Base-by-base conservation (phyloP, 2,888 invertebrate genomes). In the Euplexia lucipara region DNA sequence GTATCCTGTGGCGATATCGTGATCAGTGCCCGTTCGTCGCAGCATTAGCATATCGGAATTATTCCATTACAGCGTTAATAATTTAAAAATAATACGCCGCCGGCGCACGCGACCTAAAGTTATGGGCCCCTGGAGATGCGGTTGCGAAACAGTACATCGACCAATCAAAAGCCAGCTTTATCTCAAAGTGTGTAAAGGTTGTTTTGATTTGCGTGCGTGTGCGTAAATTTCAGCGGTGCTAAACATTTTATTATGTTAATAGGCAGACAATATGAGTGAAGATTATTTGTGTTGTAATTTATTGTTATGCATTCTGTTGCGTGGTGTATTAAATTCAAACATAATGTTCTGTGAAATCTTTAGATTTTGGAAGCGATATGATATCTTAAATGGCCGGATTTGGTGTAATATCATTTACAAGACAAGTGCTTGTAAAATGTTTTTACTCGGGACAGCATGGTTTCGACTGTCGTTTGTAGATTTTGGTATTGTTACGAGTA, bases 51-150 rank as follows among this genome's bases (percentile, higher is more conserved):
- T 94, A 93, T 90, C 90, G 86, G 87, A 94, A 93, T 94, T 92
- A 94, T 94, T 94, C 91, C 92, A 93, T 93, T 93, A 93, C 90
- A 87, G 86, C 86, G 91, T 91, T 92, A 92, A 93, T 94, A 94
- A 93, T 93, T 94, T 93, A 91, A 93, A 94, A 93, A 93, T 94
- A 93, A 93, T 92, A 91, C 87, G 88, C 87, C 83, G 81, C 82
- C 76, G 83, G 85, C 86, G 86, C 94, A 94, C 93, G 94, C 94
- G 88, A 94, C 87, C 88, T 66, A 80, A 88, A 94, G 86, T 93
- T 93, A 92, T 90, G 90, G 81, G 81, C 83, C 92, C 85, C 92
- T 88, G 86, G 93, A 93, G 94, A 92, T 91, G 89, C 83, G 79
- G 83, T 86, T 83, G 79, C 83, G 71, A 83, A 83, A 83, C 71